Evolutionary conservation across 2,888 invertebrate species (phyloP), one percentile per base, ranked within the genome.

Genomic region (Hirtodrosophila trivittata): DNA sequence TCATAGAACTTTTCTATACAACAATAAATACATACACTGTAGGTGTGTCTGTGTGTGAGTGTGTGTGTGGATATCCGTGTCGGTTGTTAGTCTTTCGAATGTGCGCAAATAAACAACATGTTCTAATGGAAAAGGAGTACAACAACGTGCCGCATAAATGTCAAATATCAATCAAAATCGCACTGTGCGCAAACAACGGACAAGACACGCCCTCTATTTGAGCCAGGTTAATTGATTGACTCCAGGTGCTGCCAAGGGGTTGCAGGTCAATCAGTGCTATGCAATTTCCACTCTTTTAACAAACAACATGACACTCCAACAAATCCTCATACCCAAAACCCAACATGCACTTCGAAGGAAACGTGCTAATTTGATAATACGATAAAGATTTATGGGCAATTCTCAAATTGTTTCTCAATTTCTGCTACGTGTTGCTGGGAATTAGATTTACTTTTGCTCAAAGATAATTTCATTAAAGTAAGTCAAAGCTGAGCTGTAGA

Each of bases 91-190:
- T 52, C 58, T 46, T 71, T 51, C 52, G 55, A 65, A 62, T 80
- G 80, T 66, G 50, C 25, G 58, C 65, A 72, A 71, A 72, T 65
- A 73, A 80, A 72, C 73, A 66, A 66, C 59, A 50, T 41, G 25
- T 39, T 33, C 54, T 49, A 49, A 50, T 30, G 47, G 58, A 38
- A 47, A 46, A 67, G 60, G 52, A 63, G 62, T 63, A 66, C 50
- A 67, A 60, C 47, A 63, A 69, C 65, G 71, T 52, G 66, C 57
- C 60, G 65, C 72, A 83, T 83, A 80, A 83, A 80, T 83, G 83
- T 80, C 81, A 86, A 85, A 83, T 77, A 87, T 87, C 87, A 83
- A 87, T 87, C 85, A 87, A 76, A 87, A 75, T 80, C 72, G 68
- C 85, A 77, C 83, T 67, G 73, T 54, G 49, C 33, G 35, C 73